Evolutionary conservation across 2,888 invertebrate species (phyloP).

Genomic region (Glomeris marginata): DNA sequence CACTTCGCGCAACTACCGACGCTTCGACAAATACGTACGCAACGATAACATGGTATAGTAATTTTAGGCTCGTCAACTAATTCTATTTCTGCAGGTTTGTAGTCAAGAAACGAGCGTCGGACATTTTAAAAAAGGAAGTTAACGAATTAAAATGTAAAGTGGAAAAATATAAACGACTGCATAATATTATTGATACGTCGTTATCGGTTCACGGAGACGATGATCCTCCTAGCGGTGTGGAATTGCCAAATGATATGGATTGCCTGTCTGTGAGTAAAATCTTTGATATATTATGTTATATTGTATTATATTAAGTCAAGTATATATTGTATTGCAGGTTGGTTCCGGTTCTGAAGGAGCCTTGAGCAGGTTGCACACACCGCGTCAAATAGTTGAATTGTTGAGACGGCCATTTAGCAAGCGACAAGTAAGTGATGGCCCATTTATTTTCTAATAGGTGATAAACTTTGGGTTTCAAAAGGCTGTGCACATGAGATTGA

Average conservation of each 20-base stretch:
- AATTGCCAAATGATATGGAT: conserved; percentile 18
- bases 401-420: conserved; percentile 45
- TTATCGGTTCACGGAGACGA: conserved; percentile 21
- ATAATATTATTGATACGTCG: conserved; percentile 42
- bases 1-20: conserved; percentile 19
- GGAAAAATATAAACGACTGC: conserved; percentile 62
- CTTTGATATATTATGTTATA: no score
- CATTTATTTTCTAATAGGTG: neutral
- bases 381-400: conserved; percentile 43
- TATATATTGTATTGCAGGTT: conserved; percentile 6
- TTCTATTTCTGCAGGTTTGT: conserved; percentile 20
- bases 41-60: neutral
- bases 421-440: conserved; percentile 8
- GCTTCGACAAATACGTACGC: conserved; percentile 15
- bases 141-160: conserved; percentile 67
- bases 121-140: conserved; percentile 46
- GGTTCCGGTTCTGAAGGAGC: conserved; percentile 4
- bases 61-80: neutral
- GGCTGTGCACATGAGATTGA: no score
- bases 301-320: no score
- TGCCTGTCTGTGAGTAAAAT: no score
- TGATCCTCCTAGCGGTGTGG: conserved; percentile 23
- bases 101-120: conserved; percentile 25
- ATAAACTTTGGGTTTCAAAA: no score
- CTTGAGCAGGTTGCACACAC: conserved; percentile 11